Evolutionary conservation across 2,797 vertebrate genomes (phyloP), one percentile per base, ranked within the genome.

Genomic region (Lycodopsis pacificus): DNA sequence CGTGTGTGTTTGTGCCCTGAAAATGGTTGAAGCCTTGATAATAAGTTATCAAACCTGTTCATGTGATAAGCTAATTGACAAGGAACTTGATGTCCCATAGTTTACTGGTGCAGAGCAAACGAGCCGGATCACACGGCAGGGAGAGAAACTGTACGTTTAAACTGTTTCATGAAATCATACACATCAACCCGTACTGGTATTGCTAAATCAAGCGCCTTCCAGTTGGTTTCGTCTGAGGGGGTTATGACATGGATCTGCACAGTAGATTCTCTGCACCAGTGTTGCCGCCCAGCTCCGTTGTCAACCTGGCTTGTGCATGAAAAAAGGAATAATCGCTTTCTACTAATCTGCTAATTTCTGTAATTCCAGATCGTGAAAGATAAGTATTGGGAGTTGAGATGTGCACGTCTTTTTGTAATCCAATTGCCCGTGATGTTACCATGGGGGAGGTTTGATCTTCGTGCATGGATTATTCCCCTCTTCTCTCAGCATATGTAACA

Each of bases 231-330:
- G 20, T 57, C 19, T n/a, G 1, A 36, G 32, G 22, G 20, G 85
- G 89, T 86, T 85, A 88, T 94, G 92, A 94, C 86, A 81, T 92
- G 93, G 93, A 92, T 95, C 91, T 92, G 87, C 93, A 14, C 36
- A 49, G 4, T 36, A 91, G 88, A 94, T 91, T 93, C 90, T 93
- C 93, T 94, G 88, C 93, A 95, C 90, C 93, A 93, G 92, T 95
- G 88, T 92, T 95, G 91, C 92, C 95, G 92, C 85, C 89, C 89
- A 86, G 89, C 92, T 81, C 90, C 80, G 80, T 93, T 93, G 90
- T 91, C 91, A 25, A 65, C 36, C 38, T n/a, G 12, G 36, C 44
- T 63, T 46, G 36, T 53, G 44, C 70, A 19, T 27, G 2, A n/a
- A 49, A 12, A 67, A 66, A 48, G 22, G 3, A 72, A 25, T 15